Base-by-base conservation (phyloP, 2,113 vertebrate species). In the Paramisgurnus dabryanus region DNA sequence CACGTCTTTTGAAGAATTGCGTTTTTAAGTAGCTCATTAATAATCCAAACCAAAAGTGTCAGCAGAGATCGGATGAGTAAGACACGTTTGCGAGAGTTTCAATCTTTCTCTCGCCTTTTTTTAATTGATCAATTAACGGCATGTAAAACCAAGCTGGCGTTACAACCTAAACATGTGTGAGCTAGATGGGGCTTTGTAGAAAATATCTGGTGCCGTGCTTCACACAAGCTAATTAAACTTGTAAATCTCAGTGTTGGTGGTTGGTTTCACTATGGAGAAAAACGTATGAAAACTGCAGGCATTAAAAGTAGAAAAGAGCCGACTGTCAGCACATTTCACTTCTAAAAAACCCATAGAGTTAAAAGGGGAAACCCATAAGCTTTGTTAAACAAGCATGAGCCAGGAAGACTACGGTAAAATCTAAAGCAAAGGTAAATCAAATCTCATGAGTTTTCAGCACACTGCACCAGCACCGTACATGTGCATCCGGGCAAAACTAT, bases 1-100 rank as follows among this genome's bases (percentile, higher is more conserved):
- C 83, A 50, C 40, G 84, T 63, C 47, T 81, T 86, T 86, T 85
- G 82, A 89, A 87, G 87, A 89, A 83, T 84, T 81, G 83, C 76
- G 85, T 70, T 76, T 87, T 86, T 86, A 84, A 69, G 68, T 4
- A 76, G 86, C 88, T 86, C 87, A 92, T 90, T 88, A 91, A 90
- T 88, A 89, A 85, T 87, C 87, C 84, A 84, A 76, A 79, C 71
- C 68, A 84, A 84, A 73, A 11, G 75, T 17, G 49, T 66, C 83
- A 22, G 58, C 40, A 9, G 65, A 60, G 49, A 43, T 22, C 39
- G 41, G 60, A 80, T 17, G 60, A 55, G 18, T 79, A 22, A 40
- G 45, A 79, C 1, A 34, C 27, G 27, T 34, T 34, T 34, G 27
- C 27, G 49, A 69, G 66, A 75, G 22, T 50, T 61, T 74, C 55